These are phyloP conservation scores for Steinernema hermaphroditum DNA, from an alignment of 2,888 invertebrate genomes.

Conservation along the genomic window DNA sequence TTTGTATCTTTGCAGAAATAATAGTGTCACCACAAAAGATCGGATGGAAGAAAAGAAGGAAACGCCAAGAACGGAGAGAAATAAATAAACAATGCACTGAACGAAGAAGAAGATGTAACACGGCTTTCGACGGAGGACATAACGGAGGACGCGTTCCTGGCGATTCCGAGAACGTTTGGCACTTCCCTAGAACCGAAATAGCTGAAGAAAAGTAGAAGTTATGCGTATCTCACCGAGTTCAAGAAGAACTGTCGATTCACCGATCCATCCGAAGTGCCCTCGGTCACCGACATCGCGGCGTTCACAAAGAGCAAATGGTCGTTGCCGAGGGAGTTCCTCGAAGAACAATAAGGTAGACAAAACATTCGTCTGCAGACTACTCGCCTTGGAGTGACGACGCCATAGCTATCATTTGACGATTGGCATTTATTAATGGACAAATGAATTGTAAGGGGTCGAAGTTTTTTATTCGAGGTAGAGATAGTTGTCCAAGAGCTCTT, in stretches of 20 bases:
- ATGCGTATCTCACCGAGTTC: neutral
- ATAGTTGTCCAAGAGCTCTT: slow-evolving; percentile 24
- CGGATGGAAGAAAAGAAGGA: neutral
- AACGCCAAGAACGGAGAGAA: neutral
- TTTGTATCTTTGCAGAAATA: too few relatives aligned
- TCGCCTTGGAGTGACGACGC: too few relatives aligned
- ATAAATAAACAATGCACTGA: neutral
- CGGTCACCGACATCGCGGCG: neutral
- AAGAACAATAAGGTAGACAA: too few relatives aligned
- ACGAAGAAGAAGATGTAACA: neutral
- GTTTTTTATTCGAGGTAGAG: slow-evolving; percentile 22
- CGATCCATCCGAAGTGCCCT: neutral
- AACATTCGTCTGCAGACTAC: too few relatives aligned
- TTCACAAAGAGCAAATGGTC: neutral
- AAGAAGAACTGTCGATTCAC: neutral
- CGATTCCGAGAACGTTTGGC: neutral
- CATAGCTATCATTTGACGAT: too few relatives aligned
- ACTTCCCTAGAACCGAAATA: neutral
- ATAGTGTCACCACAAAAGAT: neutral
- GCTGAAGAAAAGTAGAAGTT: neutral
- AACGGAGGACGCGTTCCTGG: neutral
- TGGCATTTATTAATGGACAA: too few relatives aligned
- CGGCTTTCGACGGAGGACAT: slow-evolving; percentile 3
- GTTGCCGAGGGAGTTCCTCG: neutral
- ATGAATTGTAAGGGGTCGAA: too few relatives aligned